Evolutionary conservation across 2,113 vertebrate genomes (phyloP).

Genomic region (Clinocottus analis): DNA sequence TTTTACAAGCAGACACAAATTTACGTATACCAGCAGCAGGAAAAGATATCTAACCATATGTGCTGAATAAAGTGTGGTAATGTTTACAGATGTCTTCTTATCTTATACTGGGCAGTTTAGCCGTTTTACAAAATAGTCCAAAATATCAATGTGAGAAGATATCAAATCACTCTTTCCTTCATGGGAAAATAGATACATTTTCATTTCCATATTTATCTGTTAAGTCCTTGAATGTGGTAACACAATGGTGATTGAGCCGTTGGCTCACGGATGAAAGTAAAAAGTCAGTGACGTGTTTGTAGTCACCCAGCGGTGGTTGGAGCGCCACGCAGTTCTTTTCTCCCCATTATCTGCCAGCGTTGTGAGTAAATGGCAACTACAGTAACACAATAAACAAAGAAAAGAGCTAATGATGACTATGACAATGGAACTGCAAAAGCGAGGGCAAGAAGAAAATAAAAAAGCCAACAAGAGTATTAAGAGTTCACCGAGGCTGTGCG

Average conservation of each 20-base stretch:
- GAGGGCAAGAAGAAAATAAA: neutral
- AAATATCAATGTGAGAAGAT: neutral
- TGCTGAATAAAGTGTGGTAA: neutral
- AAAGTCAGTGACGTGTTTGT: neutral
- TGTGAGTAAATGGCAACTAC: too few species aligned
- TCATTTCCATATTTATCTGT: neutral
- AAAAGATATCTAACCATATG: neutral
- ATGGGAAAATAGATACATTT: neutral
- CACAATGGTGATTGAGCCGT: neutral
- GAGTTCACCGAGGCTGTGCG: neutral
- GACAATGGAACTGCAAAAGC: neutral
- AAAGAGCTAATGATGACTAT: neutral
- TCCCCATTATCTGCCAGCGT: too few species aligned
- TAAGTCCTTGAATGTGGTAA: neutral
- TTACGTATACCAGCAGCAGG: neutral
- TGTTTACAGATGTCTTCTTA: neutral
- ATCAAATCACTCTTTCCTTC: neutral
- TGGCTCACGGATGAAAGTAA: neutral
- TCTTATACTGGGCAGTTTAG: neutral
- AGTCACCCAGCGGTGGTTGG: neutral
- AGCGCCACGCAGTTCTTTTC: too few species aligned
- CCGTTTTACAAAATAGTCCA: neutral
- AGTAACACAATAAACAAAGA: neutral
- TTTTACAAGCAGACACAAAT: conserved; percentile 20
- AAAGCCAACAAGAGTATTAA: neutral